A percentile compares a stretch with the other conserved stretches of the same genome.
Conservation (phyloP, 1,140 invertebrate species). For the Triops longicaudatus region DNA sequence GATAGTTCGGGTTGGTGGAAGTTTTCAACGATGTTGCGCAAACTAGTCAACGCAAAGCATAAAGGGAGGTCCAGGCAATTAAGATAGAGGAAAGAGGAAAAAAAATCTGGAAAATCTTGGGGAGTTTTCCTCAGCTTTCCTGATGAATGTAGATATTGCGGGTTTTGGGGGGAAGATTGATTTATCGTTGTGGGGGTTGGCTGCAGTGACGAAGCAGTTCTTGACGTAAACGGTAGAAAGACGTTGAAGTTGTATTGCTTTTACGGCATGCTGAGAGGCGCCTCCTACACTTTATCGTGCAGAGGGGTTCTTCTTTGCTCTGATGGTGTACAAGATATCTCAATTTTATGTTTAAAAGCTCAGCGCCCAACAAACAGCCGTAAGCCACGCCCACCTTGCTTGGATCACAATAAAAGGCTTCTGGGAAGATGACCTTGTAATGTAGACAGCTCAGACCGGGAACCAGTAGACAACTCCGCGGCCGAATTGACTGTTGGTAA, state of each 20-base stretch:
- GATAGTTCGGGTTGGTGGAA: constrained; percentile 7
- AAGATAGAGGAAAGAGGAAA: background rate
- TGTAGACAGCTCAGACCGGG: background rate
- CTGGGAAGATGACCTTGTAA: background rate
- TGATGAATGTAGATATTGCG: background rate
- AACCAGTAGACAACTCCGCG: background rate
- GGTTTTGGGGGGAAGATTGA: background rate
- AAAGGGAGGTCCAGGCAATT: constrained; percentile 14
- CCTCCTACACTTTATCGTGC: background rate
- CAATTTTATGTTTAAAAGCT: background rate
- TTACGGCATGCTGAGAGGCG: constrained; percentile 6
- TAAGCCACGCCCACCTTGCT: background rate
- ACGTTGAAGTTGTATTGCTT: background rate
- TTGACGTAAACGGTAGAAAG: background rate
- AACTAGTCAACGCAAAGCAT: background rate
- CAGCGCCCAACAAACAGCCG: background rate
- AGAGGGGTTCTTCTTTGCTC: background rate
- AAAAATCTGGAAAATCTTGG: background rate
- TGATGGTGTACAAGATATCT: background rate
- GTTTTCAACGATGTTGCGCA: background rate
- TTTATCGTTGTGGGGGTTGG: background rate
- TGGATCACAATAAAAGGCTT: background rate
- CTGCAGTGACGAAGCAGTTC: background rate
- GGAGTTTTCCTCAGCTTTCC: background rate
- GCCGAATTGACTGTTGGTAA: background rate